phyloP scores from a whole-genome alignment of 2,797 vertebrate species.

The Australoheros facetus region DNA sequence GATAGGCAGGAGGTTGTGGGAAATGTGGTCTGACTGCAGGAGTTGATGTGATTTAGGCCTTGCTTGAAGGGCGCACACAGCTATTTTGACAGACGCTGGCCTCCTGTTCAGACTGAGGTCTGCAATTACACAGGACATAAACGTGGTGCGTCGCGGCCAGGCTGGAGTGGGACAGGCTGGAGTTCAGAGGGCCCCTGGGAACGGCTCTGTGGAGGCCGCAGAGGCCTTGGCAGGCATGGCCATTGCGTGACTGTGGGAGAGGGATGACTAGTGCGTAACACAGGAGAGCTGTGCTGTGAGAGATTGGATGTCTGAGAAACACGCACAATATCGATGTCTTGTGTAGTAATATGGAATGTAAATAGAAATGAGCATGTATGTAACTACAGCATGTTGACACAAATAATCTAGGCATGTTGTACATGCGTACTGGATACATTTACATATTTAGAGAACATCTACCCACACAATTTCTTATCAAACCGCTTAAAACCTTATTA shows the following conservation, averaged over 20 bases:
- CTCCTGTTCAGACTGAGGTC: slow-evolving; percentile 75
- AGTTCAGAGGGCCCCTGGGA: slow-evolving; percentile 66
- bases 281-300: slow-evolving; percentile 23
- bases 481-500: background rate
- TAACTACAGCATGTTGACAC: slow-evolving; percentile 15
- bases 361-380: background rate
- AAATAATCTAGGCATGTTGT: slow-evolving; percentile 24
- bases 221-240: slow-evolving; percentile 60
- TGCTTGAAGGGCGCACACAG: slow-evolving; percentile 55
- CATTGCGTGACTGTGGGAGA: slow-evolving; percentile 68
- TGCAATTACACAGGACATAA: slow-evolving; percentile 82
- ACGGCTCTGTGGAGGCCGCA: slow-evolving; percentile 58
- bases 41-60: slow-evolving; percentile 77
- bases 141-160: slow-evolving; percentile 61
- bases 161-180: slow-evolving; percentile 49
- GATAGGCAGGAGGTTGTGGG: slow-evolving; percentile 67
- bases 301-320: slow-evolving; percentile 22
- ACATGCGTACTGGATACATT: slow-evolving; percentile 11
- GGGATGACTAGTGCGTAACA: slow-evolving; percentile 44
- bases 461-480: background rate
- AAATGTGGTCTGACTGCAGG: slow-evolving; percentile 54
- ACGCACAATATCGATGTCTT: slow-evolving; percentile 29
- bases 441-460: background rate
- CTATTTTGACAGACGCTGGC: slow-evolving; percentile 77
- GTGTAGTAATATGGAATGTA: slow-evolving; percentile 9